phyloP scores from a whole-genome alignment of 2,797 vertebrate genomes.

The Synaphobranchus kaupii region DNA sequence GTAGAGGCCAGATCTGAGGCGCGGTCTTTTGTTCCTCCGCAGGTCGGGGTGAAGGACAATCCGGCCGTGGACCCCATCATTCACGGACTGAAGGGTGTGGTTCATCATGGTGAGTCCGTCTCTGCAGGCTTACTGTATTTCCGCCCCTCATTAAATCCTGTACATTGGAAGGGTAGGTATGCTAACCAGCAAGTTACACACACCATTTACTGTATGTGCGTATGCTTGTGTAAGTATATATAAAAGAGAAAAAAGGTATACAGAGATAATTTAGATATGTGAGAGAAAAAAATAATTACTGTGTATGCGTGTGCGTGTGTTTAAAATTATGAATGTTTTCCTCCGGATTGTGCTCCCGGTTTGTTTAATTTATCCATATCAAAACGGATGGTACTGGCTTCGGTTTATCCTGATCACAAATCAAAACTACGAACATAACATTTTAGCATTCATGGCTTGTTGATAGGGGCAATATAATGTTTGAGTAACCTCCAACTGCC shows the following conservation, averaged over 20 bases:
- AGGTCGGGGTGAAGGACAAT: conserved; percentile 93
- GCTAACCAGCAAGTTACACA: neutral
- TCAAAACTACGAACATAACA: neutral
- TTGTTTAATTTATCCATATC: no score
- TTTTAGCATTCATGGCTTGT: neutral
- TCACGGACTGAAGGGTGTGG: conserved; percentile 92
- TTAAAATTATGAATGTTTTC: neutral
- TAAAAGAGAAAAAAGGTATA: neutral
- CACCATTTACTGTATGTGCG: neutral
- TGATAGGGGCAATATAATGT: neutral
- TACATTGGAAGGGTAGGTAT: neutral
- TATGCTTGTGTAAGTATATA: neutral
- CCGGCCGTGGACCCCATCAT: conserved; percentile 92
- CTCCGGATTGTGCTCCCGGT: neutral
- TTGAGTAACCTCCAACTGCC: neutral
- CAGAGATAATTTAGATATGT: no score
- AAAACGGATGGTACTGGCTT: neutral
- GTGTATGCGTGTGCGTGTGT: no score
- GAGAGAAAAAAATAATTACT: no score
- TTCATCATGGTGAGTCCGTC: conserved; percentile 90
- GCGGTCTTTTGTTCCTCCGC: conserved; percentile 67
- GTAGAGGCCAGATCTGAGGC: conserved; percentile 67
- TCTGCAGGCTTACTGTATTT: neutral
- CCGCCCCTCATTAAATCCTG: neutral
- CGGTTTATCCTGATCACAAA: neutral